phyloP scores from a whole-genome alignment of 1,140 invertebrate genomes.

The Triops cancriformis region DNA sequence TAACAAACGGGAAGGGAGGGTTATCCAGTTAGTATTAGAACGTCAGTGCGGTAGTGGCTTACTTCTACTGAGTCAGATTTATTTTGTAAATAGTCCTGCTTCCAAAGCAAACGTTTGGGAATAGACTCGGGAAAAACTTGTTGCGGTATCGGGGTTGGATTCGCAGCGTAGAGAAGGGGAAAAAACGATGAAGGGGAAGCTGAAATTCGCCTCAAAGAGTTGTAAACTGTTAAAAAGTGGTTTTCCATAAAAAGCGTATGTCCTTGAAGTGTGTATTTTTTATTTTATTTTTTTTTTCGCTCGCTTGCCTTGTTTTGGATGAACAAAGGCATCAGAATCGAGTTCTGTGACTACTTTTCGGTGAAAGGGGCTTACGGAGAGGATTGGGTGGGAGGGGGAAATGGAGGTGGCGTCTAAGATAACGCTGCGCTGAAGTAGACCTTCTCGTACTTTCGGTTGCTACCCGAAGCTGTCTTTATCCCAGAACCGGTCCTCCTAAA shows the following conservation, averaged over 20 bases:
- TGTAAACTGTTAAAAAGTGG: not conserved
- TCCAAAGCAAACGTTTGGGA: no score
- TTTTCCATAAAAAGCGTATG: not conserved
- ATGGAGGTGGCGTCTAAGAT: not conserved
- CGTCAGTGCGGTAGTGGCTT: no score
- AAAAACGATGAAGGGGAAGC: not conserved
- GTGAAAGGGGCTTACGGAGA: not conserved
- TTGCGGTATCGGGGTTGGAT: no score
- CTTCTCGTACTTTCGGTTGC: not conserved
- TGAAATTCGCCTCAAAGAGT: not conserved
- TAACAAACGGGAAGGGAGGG: no score
- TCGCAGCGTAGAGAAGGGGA: no score
- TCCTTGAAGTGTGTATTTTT: not conserved
- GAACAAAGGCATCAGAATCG: not conserved
- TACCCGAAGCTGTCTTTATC: not conserved
- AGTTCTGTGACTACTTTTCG: not conserved
- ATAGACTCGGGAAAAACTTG: no score
- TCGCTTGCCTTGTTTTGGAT: not conserved
- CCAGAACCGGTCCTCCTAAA: not conserved
- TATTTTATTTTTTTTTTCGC: no score
- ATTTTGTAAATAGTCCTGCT: no score
- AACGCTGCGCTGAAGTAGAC: not conserved
- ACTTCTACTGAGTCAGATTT: no score
- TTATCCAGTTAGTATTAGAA: no score
- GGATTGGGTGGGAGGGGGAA: not conserved